phyloP scores from a whole-genome alignment of 2,888 invertebrate genomes.

The Pycnomerus fuliginosus region DNA sequence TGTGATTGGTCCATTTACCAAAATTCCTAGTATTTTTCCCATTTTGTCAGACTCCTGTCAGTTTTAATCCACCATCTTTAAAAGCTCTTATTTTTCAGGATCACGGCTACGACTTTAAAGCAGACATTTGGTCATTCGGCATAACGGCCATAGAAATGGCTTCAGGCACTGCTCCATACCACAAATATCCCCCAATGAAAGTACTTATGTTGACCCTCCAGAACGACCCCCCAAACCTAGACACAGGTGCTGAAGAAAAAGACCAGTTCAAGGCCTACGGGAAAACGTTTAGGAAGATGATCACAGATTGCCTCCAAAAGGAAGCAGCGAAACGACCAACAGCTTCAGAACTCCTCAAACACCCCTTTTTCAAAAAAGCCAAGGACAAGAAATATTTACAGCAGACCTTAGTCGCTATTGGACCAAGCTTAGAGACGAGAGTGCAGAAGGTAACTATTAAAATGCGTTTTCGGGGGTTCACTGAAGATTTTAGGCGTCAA shows the following conservation, averaged over 20 bases:
- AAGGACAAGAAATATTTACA: slow-evolving; percentile 89
- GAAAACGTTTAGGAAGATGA: slow-evolving; percentile 96
- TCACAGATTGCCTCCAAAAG: slow-evolving; percentile 94
- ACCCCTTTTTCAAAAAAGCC: slow-evolving; percentile 97
- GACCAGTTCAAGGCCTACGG: slow-evolving; percentile 98
- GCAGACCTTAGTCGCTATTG: slow-evolving; percentile 80
- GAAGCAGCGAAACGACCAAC: slow-evolving; percentile 93
- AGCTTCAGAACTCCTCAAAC: slow-evolving; percentile 92
- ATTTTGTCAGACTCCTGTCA: no score
- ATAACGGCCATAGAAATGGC: slow-evolving; percentile 99
- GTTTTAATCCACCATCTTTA: no score
- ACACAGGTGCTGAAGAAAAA: slow-evolving; percentile 92
- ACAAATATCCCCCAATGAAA: slow-evolving; percentile 99
- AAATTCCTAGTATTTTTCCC: no score
- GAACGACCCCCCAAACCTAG: slow-evolving; percentile 96
- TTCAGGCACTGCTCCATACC: slow-evolving; percentile 97
- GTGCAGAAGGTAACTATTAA: slow-evolving; percentile 76
- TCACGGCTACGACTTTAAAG: slow-evolving; percentile 98
- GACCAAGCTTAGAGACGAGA: slow-evolving; percentile 86
- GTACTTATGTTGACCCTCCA: slow-evolving; percentile 97
- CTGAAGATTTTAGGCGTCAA: slow-evolving; percentile 60
- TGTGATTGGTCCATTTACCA: no score
- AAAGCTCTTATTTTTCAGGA: no score
- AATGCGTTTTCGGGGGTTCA: slow-evolving; percentile 5
- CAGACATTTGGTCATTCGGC: slow-evolving; percentile 91